Conservation (phyloP, 2,113 vertebrate genomes). For the Cettia cetti region DNA sequence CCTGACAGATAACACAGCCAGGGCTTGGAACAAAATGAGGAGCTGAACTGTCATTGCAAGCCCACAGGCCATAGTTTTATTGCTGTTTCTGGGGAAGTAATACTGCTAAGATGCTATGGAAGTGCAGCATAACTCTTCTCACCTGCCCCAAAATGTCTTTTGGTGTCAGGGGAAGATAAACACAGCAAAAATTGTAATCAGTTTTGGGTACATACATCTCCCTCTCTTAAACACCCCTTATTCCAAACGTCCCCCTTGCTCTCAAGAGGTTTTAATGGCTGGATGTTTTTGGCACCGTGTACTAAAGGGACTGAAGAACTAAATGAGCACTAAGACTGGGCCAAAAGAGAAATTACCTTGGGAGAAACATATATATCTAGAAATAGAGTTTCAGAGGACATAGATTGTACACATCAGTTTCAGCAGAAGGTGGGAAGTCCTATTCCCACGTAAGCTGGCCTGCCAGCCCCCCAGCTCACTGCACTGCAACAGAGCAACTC, state of each 20-base stretch:
- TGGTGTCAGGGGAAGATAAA: background rate
- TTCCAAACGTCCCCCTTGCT: too few species aligned
- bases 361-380: background rate
- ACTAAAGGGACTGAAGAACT: background rate
- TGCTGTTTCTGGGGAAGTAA: background rate
- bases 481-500: fast-evolving
- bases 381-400: background rate
- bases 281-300: background rate
- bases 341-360: background rate
- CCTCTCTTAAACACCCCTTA: background rate
- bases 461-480: background rate
- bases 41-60: background rate
- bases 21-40: background rate
- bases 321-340: background rate
- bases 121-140: background rate
- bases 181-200: background rate
- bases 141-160: background rate
- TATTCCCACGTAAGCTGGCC: background rate
- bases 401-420: background rate
- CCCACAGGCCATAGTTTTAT: background rate
- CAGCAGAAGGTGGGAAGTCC: background rate
- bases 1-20: background rate
- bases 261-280: background rate
- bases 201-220: background rate
- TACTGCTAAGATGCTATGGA: background rate